A percentile compares a stretch with the other conserved stretches of the same genome.
Evolutionary conservation across 1,140 invertebrate genomes (phyloP).

Genomic region (Plectrocnemia conspersa): DNA sequence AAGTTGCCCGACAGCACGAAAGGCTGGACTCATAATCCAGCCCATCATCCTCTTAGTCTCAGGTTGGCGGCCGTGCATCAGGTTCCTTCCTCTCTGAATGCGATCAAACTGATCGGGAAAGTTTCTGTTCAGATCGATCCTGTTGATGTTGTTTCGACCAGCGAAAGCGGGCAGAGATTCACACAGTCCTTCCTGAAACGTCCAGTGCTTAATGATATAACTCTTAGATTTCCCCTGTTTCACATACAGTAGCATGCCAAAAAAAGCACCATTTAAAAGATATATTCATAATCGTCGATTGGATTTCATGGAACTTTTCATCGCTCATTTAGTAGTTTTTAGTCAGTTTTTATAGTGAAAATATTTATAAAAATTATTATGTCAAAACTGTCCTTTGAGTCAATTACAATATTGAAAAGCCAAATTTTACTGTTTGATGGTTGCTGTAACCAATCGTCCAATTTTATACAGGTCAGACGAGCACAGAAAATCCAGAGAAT

Average conservation of each 20-base stretch:
- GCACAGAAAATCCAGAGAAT: no score
- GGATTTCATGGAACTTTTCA: no score
- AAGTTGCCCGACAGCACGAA: slow-evolving; percentile 90
- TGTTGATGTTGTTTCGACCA: slow-evolving; percentile 75
- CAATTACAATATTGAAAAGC: no score
- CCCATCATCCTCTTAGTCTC: slow-evolving; percentile 90
- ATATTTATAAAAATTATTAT: no score
- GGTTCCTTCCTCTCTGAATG: slow-evolving; percentile 38
- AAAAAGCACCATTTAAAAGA: background rate
- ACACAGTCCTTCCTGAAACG: slow-evolving; percentile 73
- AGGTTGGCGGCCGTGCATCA: slow-evolving; percentile 60
- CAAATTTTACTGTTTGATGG: no score
- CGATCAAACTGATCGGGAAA: slow-evolving; percentile 82
- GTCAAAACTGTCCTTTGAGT: background rate
- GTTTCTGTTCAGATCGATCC: slow-evolving; percentile 79
- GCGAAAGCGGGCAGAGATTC: slow-evolving; percentile 60
- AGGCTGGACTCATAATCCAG: slow-evolving; percentile 76
- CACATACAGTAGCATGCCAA: background rate
- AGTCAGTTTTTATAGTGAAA: no score
- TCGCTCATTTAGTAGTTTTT: no score
- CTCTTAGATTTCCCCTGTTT: background rate
- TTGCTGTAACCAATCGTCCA: no score
- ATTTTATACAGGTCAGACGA: no score
- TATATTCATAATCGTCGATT: no score
- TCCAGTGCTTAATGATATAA: no score